These are phyloP conservation scores for Anabacerthia variegaticeps DNA, from an alignment of 2,797 vertebrate genomes.

Conservation along the genomic window DNA sequence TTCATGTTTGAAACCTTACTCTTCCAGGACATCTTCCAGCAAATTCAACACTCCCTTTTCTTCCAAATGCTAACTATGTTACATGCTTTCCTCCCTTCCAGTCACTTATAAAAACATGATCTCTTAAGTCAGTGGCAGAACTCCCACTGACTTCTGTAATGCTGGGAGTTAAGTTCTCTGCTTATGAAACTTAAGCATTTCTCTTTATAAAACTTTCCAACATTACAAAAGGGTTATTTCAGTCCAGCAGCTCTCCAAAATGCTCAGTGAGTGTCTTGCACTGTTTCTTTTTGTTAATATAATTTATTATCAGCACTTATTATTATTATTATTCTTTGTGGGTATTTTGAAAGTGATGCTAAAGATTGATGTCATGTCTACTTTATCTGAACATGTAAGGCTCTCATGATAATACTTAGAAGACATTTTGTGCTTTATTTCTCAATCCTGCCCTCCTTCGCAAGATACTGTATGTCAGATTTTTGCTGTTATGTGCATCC, in stretches of 20 bases:
- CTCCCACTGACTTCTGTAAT: slow-evolving; percentile 40
- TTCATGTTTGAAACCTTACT: slow-evolving; percentile 27
- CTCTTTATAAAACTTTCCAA: slow-evolving; percentile 9
- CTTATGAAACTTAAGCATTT: background rate
- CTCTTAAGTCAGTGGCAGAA: slow-evolving; percentile 20
- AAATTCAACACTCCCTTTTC: slow-evolving; percentile 4
- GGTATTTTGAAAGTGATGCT: background rate
- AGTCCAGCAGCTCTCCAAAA: background rate
- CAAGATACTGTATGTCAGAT: background rate
- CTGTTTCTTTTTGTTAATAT: background rate
- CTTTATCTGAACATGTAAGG: background rate
- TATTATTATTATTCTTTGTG: background rate
- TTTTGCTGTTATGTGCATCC: background rate
- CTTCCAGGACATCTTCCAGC: slow-evolving; percentile 23
- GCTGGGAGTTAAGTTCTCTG: slow-evolving; percentile 3
- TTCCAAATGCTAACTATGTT: background rate
- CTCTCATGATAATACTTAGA: background rate
- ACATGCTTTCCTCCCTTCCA: background rate
- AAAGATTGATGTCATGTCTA: background rate
- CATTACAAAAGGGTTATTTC: background rate
- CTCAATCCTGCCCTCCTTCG: background rate
- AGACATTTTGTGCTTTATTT: background rate
- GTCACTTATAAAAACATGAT: background rate
- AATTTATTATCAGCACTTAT: background rate
- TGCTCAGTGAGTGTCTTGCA: background rate